Percentiles rank a stretch among this genome's conserved stretches.
These are phyloP conservation scores for Neelides folsomi DNA, from an alignment of 2,888 invertebrate genomes.

Conservation along the genomic window DNA sequence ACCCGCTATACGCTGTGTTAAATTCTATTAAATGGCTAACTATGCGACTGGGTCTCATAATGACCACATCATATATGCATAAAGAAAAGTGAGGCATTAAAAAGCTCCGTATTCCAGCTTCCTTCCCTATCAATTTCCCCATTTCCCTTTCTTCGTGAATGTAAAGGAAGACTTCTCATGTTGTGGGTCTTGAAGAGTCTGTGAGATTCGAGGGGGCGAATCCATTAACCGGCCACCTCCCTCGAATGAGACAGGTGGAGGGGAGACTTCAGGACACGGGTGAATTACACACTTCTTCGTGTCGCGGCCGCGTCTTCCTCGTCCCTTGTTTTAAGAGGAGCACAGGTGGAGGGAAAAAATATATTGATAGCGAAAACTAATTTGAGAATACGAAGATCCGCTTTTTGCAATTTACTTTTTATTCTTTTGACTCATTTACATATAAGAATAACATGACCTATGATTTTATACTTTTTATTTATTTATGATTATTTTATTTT, in stretches of 20 bases:
- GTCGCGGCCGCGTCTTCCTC: too few relatives aligned
- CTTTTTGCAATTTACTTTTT: slow-evolving; percentile 14
- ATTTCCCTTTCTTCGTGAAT: background rate
- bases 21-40: slow-evolving; percentile 17
- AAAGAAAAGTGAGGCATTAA: background rate
- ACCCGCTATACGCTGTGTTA: slow-evolving; percentile 23
- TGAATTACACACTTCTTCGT: too few relatives aligned
- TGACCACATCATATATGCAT: slow-evolving; percentile 5
- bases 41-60: slow-evolving; percentile 7
- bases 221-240: too few relatives aligned
- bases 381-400: slow-evolving; percentile 12
- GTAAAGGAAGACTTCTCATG: background rate
- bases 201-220: too few relatives aligned
- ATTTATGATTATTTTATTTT: too few relatives aligned
- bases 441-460: too few relatives aligned
- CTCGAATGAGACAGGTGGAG: too few relatives aligned
- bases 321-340: background rate
- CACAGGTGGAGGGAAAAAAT: slow-evolving; percentile 6
- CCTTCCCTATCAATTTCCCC: background rate
- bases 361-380: slow-evolving; percentile 19
- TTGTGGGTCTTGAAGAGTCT: too few relatives aligned
- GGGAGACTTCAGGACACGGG: too few relatives aligned
- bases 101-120: background rate
- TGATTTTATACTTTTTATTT: too few relatives aligned
- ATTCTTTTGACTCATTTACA: slow-evolving; percentile 9